A percentile compares a stretch with the other conserved stretches of the same genome.
Evolutionary conservation across 2,888 invertebrate genomes (phyloP).

Genomic region (Thera britannica): DNA sequence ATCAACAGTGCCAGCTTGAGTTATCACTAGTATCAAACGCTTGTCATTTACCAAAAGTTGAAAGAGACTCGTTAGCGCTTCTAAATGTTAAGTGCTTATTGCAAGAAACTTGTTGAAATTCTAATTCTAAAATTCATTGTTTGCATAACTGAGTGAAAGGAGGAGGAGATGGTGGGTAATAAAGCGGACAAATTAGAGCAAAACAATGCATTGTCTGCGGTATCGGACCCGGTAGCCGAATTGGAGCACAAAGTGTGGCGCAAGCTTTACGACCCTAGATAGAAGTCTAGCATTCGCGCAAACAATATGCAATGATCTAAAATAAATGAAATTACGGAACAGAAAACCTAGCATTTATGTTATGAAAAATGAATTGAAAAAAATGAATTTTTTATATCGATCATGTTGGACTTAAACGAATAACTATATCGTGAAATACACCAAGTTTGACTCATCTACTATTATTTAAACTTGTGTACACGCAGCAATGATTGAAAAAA

Average conservation of each 20-base stretch:
- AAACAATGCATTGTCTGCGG: slow-evolving; percentile 49
- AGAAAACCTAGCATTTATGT: too few relatives aligned
- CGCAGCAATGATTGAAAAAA: too few relatives aligned
- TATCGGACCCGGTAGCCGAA: slow-evolving; percentile 56
- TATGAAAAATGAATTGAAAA: too few relatives aligned
- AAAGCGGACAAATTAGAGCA: slow-evolving; percentile 52
- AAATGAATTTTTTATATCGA: too few relatives aligned
- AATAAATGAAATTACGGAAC: too few relatives aligned
- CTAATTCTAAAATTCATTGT: slow-evolving; percentile 28
- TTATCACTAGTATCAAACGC: slow-evolving; percentile 8
- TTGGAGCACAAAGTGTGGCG: slow-evolving; percentile 47
- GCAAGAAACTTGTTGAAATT: slow-evolving; percentile 26
- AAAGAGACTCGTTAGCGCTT: slow-evolving; percentile 26
- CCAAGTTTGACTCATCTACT: too few relatives aligned
- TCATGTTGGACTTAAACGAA: too few relatives aligned
- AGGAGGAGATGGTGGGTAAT: slow-evolving; percentile 46
- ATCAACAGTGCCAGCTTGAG: slow-evolving; percentile 11
- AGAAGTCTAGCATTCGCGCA: background rate
- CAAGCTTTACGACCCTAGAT: slow-evolving; percentile 35
- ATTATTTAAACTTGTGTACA: too few relatives aligned
- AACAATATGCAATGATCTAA: background rate
- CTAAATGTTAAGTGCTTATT: slow-evolving; percentile 27
- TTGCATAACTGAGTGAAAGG: slow-evolving; percentile 49
- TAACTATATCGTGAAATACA: too few relatives aligned
- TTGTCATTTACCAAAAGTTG: slow-evolving; percentile 7